Evolutionary conservation across 2,113 vertebrate genomes (phyloP).

Genomic region (Xenotilapia leptura): DNA sequence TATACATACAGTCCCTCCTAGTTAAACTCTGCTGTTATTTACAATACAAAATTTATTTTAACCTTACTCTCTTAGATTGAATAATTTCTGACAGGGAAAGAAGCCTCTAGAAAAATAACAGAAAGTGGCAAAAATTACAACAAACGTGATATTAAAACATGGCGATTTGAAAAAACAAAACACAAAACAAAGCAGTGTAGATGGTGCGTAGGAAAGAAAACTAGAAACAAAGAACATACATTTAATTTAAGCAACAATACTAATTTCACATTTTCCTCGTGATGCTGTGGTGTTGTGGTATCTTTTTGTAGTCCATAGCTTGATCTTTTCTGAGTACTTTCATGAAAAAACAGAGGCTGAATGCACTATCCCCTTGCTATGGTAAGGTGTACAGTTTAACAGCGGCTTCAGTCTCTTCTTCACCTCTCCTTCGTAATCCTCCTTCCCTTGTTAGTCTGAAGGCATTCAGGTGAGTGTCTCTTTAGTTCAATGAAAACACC

Average conservation of each 20-base stretch:
- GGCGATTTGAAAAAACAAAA: constrained; percentile 2
- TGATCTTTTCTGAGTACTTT: constrained; percentile 37
- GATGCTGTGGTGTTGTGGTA: constrained; percentile 26
- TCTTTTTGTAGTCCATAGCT: constrained; percentile 11
- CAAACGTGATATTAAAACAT: constrained; percentile 40
- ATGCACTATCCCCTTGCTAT: constrained; percentile 31
- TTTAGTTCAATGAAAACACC: constrained; percentile 45
- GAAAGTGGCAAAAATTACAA: constrained; percentile 20
- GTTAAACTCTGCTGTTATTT: constrained; percentile 55
- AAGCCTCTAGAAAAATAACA: neutral
- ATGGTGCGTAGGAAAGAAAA: constrained; percentile 23
- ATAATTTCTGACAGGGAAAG: constrained; percentile 7
- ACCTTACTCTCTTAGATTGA: constrained; percentile 27
- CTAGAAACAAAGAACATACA: constrained; percentile 35
- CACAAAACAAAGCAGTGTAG: neutral
- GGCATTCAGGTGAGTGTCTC: constrained; percentile 79
- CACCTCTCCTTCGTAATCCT: neutral
- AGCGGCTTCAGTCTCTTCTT: constrained; percentile 7
- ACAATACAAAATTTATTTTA: constrained; percentile 50
- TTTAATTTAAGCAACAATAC: constrained; percentile 52
- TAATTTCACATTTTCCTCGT: constrained; percentile 24
- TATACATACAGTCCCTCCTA: constrained; percentile 48
- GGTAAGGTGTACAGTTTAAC: constrained; percentile 35
- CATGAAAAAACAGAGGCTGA: constrained; percentile 44
- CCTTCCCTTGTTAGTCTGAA: constrained; percentile 68